A percentile compares a stretch with the other conserved stretches of the same genome.
Conservation (phyloP, 2,113 vertebrate species). For the Lynx canadensis region DNA sequence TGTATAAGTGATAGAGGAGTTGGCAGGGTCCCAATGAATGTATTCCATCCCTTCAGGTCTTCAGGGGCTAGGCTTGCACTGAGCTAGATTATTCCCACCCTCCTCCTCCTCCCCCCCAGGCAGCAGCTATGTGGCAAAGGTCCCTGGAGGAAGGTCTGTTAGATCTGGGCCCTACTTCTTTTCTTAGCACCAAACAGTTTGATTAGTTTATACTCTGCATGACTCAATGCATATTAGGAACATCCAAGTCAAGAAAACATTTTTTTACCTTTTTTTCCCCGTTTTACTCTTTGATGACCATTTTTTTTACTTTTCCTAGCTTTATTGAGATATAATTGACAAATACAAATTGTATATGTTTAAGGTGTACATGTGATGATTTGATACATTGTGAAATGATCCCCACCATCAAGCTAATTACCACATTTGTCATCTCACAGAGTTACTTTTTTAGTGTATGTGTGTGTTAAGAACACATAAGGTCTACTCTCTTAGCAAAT, state of each 20-base stretch:
- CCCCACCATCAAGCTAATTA: not conserved
- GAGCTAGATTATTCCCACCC: not conserved
- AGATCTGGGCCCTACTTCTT: not conserved
- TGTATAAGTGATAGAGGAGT: not conserved
- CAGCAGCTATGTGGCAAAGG: not conserved
- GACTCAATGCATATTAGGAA: not conserved
- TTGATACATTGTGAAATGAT: not conserved
- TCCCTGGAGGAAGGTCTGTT: not conserved
- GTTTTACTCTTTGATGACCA: not conserved
- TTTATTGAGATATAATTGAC: not conserved
- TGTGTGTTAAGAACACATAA: not conserved
- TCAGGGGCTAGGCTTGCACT: not conserved
- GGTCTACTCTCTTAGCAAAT: not conserved
- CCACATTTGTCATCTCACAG: not conserved
- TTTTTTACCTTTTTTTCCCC: not conserved
- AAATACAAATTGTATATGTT: not conserved
- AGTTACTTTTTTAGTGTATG: not conserved
- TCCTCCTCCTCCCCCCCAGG: not conserved
- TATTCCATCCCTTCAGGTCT: not conserved
- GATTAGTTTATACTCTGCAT: not conserved
- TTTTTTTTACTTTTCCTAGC: not conserved
- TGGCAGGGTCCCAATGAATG: accelerated
- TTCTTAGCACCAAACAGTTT: not conserved
- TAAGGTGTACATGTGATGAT: not conserved
- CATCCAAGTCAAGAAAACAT: not conserved